Evolutionary conservation across 2,113 vertebrate species (phyloP).

Genomic region (Lepus americanus): DNA sequence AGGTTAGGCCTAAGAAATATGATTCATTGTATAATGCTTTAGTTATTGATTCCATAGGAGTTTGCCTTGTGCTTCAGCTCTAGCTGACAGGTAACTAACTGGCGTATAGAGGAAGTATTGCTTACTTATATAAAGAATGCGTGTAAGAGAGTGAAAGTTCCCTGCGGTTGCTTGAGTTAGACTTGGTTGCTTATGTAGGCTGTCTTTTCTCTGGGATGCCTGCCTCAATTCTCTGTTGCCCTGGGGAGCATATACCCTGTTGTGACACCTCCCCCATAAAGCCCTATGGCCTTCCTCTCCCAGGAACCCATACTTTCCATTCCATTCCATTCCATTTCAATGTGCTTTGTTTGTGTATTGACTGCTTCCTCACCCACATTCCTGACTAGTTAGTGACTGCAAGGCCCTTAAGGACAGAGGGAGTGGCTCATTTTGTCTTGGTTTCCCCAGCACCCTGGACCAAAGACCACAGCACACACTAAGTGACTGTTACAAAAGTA

Average conservation of each 20-base stretch:
- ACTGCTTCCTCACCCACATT: background rate
- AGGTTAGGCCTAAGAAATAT: background rate
- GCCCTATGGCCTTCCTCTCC: background rate
- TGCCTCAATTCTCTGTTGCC: background rate
- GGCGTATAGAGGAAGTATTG: background rate
- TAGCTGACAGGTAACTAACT: background rate
- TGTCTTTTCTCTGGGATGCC: background rate
- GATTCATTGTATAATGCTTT: background rate
- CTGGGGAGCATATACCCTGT: background rate
- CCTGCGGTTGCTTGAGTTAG: background rate
- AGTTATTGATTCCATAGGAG: slow-evolving; percentile 24
- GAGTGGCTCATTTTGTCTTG: background rate
- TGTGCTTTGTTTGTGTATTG: background rate
- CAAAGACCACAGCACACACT: background rate
- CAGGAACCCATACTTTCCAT: background rate
- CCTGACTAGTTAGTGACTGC: background rate
- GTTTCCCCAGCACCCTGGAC: background rate
- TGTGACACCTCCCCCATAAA: background rate
- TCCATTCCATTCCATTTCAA: background rate
- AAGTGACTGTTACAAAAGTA: background rate
- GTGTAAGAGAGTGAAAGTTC: slow-evolving; percentile 38
- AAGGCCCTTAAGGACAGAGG: background rate
- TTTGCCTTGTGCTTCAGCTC: slow-evolving; percentile 40
- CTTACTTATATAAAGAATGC: background rate
- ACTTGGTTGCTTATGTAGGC: background rate